Evolutionary conservation across 1,140 invertebrate species (phyloP).

Genomic region (Drosophila jambulina): DNA sequence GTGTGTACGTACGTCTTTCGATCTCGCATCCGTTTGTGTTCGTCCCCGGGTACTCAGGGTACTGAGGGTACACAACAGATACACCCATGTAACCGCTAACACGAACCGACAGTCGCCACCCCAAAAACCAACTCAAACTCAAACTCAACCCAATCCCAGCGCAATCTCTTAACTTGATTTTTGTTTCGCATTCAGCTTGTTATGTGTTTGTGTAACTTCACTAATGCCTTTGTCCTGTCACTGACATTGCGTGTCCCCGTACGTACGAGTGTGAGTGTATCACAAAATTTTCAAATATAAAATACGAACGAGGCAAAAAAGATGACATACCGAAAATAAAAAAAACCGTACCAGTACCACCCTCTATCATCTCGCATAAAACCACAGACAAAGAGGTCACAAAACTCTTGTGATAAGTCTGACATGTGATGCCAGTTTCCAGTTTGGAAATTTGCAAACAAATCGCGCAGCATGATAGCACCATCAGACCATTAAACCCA

Average conservation of each 20-base stretch:
- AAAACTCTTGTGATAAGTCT: conserved; percentile 31
- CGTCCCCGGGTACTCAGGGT: conserved; percentile 1
- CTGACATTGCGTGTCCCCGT: conserved; percentile 47
- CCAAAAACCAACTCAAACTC: conserved; percentile 4
- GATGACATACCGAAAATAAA: conserved; percentile 7
- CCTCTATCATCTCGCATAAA: conserved; percentile 15
- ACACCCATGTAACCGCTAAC: conserved; percentile 52
- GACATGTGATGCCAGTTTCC: conserved; percentile 33
- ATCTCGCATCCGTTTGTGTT: conserved; percentile 35
- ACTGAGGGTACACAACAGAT: conserved; percentile 14
- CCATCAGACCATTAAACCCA: conserved; percentile 38
- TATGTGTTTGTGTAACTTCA: conserved; percentile 54
- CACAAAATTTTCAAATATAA: conserved; percentile 29
- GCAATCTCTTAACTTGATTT: conserved; percentile 52
- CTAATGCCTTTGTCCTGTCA: conserved; percentile 52
- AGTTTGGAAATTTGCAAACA: conserved; percentile 7
- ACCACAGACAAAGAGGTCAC: conserved; percentile 27
- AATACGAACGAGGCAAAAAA: background rate
- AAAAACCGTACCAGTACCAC: conserved; percentile 1
- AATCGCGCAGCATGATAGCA: conserved; percentile 29
- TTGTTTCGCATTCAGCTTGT: conserved; percentile 40
- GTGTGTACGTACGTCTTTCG: conserved; percentile 46
- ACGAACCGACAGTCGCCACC: conserved; percentile 45
- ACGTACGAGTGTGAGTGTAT: conserved; percentile 27
- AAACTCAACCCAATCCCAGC: conserved; percentile 26